phyloP scores from a whole-genome alignment of 92 coral and sea anemone genomes.

The Micromussa lordhowensis region DNA sequence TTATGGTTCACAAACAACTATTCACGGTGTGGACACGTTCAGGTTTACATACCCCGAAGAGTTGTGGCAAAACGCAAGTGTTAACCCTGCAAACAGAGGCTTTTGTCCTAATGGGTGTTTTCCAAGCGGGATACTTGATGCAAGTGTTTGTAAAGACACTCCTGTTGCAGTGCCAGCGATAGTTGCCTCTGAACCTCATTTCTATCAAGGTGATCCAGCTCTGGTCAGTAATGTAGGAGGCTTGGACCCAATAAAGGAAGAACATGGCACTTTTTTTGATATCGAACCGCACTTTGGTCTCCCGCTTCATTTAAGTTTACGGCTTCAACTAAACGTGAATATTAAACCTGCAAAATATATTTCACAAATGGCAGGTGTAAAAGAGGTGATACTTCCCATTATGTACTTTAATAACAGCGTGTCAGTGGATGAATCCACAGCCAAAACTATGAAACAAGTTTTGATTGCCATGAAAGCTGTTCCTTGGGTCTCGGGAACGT shows the following conservation, averaged over 20 bases:
- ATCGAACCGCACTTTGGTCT: constrained; percentile 81
- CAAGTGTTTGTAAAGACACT: constrained; percentile 69
- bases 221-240: constrained; percentile 75
- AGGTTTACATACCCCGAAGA: constrained; percentile 75
- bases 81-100: constrained; percentile 72
- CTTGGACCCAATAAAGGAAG: constrained; percentile 64
- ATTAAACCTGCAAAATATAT: constrained; percentile 66
- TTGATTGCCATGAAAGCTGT: constrained; percentile 49
- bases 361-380: constrained; percentile 61
- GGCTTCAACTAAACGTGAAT: constrained; percentile 79
- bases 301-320: constrained; percentile 67
- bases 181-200: constrained; percentile 90
- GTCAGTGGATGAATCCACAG: constrained; percentile 69
- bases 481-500: constrained; percentile 50
- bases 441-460: constrained; percentile 54
- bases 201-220: constrained; percentile 80
- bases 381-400: constrained; percentile 74
- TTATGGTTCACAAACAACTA: constrained; percentile 41
- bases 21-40: constrained; percentile 67
- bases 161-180: constrained; percentile 65
- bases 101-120: constrained; percentile 84
- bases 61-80: constrained; percentile 72
- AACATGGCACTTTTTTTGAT: constrained; percentile 76
- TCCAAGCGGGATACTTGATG: constrained; percentile 81
- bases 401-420: constrained; percentile 79